These are phyloP conservation scores for Peromyscus aztecus DNA, from an alignment of 2,797 vertebrate species.

Conservation along the genomic window DNA sequence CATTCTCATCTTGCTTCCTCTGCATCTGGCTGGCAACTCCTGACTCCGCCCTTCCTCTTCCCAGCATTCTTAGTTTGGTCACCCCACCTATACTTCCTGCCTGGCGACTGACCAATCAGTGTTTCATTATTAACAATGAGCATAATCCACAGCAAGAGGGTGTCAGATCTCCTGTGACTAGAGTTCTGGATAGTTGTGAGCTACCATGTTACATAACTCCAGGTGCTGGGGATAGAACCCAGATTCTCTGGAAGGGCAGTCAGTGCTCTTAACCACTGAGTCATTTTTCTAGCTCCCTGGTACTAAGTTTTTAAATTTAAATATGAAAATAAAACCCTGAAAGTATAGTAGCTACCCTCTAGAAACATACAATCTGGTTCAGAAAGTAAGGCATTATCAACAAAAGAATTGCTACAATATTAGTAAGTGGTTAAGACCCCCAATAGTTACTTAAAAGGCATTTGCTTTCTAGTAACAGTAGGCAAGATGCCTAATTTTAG, in stretches of 20 bases:
- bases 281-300: background rate
- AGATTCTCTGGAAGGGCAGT: background rate
- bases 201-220: background rate
- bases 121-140: too few relatives aligned
- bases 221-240: background rate
- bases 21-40: too few relatives aligned
- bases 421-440: constrained; percentile 15
- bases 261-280: background rate
- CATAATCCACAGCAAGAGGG: too few relatives aligned
- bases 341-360: background rate
- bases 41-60: too few relatives aligned
- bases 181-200: background rate
- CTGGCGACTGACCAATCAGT: too few relatives aligned
- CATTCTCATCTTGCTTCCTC: too few relatives aligned
- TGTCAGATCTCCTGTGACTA: background rate
- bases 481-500: background rate
- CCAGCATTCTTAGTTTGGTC: too few relatives aligned
- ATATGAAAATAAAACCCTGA: background rate
- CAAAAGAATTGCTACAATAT: constrained; percentile 7
- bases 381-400: background rate
- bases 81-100: too few relatives aligned
- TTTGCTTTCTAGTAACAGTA: background rate
- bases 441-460: background rate
- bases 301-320: background rate
- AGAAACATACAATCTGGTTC: background rate